Evolutionary conservation across 2,797 vertebrate genomes (phyloP).

Genomic region (Nannoperca australis): DNA sequence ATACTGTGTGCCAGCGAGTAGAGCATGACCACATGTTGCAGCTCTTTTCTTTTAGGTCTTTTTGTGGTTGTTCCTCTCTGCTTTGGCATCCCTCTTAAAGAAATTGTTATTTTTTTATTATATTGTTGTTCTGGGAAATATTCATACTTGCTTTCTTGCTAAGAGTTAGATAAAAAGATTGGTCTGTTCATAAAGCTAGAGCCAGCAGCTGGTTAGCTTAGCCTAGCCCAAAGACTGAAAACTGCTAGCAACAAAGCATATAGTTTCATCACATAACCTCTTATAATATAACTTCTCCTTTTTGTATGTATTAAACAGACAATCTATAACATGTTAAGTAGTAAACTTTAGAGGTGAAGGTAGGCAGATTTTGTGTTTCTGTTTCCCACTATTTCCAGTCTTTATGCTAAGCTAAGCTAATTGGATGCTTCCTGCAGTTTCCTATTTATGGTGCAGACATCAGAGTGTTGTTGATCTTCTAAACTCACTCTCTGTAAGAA

Average conservation of each 20-base stretch:
- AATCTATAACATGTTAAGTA: not conserved
- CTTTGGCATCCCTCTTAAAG: not conserved
- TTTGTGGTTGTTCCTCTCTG: not conserved
- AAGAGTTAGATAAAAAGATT: not conserved
- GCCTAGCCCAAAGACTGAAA: slow-evolving; percentile 3
- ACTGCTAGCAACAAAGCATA: not conserved
- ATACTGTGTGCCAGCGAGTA: not conserved
- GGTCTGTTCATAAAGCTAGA: not conserved
- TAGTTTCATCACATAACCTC: not conserved
- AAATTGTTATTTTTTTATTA: too few relatives aligned
- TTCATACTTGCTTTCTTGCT: not conserved
- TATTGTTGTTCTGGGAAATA: not conserved
- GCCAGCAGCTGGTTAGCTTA: not conserved
- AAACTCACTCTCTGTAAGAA: not conserved
- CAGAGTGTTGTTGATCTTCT: not conserved
- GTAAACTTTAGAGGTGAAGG: not conserved
- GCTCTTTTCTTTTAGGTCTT: not conserved
- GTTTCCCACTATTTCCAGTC: not conserved
- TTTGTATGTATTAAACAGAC: not conserved
- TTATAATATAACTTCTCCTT: not conserved
- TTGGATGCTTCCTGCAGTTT: not conserved
- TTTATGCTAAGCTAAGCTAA: slow-evolving; percentile 5
- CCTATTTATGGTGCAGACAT: not conserved
- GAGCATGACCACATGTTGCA: not conserved
- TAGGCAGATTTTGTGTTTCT: not conserved